These are phyloP conservation scores for Drepanosiphum platanoidis DNA, from an alignment of 2,888 invertebrate species.

Conservation along the genomic window DNA sequence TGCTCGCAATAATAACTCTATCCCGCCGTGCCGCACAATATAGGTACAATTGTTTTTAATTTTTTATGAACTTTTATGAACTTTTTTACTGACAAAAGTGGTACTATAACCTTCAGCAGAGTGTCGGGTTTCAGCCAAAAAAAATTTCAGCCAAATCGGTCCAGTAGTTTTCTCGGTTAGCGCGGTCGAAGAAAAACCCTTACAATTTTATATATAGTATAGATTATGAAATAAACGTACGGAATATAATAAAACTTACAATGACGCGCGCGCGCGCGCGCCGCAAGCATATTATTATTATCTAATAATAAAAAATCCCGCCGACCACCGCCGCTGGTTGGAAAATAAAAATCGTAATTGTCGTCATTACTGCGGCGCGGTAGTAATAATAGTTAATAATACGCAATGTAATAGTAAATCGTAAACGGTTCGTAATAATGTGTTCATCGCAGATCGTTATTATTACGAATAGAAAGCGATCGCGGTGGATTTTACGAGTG, in stretches of 20 bases:
- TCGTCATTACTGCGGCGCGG: conserved; percentile 3
- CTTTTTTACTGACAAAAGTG: too few relatives aligned
- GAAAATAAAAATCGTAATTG: conserved; percentile 15
- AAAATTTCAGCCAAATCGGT: too few relatives aligned
- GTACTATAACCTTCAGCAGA: too few relatives aligned
- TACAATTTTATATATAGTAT: too few relatives aligned
- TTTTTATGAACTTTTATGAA: too few relatives aligned
- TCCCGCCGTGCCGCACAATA: too few relatives aligned
- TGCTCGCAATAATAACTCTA: too few relatives aligned
- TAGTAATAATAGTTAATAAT: not conserved
- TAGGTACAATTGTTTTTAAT: too few relatives aligned
- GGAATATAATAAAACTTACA: not conserved
- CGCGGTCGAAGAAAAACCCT: too few relatives aligned
- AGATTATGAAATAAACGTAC: not conserved
- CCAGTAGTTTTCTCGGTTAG: too few relatives aligned
- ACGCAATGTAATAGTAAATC: not conserved
- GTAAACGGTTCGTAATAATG: not conserved
- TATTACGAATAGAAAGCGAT: not conserved
- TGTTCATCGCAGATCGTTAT: not conserved
- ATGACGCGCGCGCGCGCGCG: not conserved
- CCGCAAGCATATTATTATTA: conserved; percentile 9
- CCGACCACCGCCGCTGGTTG: not conserved
- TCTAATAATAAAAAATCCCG: conserved; percentile 3
- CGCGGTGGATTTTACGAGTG: too few relatives aligned
- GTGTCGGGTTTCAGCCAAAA: too few relatives aligned